Conservation (phyloP, 53 echinoderm and acorn worm species). For the Henricia sp. region DNA sequence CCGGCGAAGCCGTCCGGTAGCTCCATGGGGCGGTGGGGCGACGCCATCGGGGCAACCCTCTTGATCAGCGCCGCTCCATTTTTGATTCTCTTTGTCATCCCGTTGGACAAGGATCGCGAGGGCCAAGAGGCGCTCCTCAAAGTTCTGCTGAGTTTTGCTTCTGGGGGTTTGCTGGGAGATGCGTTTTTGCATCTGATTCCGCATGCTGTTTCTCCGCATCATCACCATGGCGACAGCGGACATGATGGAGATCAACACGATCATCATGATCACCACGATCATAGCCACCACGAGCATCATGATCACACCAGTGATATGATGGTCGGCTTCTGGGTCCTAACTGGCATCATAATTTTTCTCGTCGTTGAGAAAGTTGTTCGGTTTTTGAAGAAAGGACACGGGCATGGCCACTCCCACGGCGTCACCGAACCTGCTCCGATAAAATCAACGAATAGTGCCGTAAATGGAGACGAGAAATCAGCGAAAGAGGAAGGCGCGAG, state of each 20-base stretch:
- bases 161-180: slow-evolving; percentile 93
- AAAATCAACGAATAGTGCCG: slow-evolving; percentile 34
- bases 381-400: slow-evolving; percentile 80
- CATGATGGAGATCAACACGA: slow-evolving; percentile 60
- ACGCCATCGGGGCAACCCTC: slow-evolving; percentile 93
- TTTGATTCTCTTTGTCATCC: slow-evolving; percentile 91
- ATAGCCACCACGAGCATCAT: slow-evolving; percentile 73
- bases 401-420: slow-evolving; percentile 79
- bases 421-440: background rate
- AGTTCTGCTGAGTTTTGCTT: slow-evolving; percentile 90
- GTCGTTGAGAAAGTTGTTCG: slow-evolving; percentile 90
- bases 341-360: slow-evolving; percentile 89
- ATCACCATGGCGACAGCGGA: slow-evolving; percentile 66
- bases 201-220: slow-evolving; percentile 90
- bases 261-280: slow-evolving; percentile 59
- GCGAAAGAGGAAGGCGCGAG: slow-evolving; percentile 69
- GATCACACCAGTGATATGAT: slow-evolving; percentile 68
- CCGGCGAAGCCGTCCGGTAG: background rate
- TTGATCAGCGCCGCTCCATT: slow-evolving; percentile 96
- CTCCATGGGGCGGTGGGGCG: slow-evolving; percentile 70
- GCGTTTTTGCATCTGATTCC: slow-evolving; percentile 97
- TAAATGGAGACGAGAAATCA: slow-evolving; percentile 55
- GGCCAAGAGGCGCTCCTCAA: slow-evolving; percentile 85
- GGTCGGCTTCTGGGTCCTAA: slow-evolving; percentile 85
- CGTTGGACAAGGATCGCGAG: slow-evolving; percentile 81